Percentiles rank a stretch among this genome's conserved stretches.
Evolutionary conservation across 2,797 vertebrate genomes (phyloP).

Genomic region (Melanotaenia nigrans): DNA sequence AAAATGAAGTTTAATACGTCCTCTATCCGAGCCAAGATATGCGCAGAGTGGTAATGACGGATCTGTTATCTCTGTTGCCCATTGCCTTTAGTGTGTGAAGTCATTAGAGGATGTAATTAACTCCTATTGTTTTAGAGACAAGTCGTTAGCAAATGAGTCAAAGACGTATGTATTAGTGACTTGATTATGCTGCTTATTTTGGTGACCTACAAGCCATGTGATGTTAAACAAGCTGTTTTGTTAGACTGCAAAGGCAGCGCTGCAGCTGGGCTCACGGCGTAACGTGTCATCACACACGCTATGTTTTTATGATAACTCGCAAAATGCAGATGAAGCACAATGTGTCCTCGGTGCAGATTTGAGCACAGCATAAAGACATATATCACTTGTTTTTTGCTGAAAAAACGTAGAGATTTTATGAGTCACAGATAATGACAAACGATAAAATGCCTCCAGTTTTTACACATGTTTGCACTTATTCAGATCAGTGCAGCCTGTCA

Average conservation of each 20-base stretch:
- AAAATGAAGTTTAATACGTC: slow-evolving; percentile 52
- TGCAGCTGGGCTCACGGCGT: slow-evolving; percentile 15
- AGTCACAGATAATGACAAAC: slow-evolving; percentile 18
- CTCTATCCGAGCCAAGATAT: slow-evolving; percentile 51
- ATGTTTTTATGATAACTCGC: slow-evolving; percentile 10
- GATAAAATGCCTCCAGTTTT: slow-evolving; percentile 1
- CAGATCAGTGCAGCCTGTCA: slow-evolving; percentile 10
- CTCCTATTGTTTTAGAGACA: slow-evolving; percentile 64
- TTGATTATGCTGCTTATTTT: slow-evolving; percentile 31
- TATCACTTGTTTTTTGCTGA: slow-evolving; percentile 10
- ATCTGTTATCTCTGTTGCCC: slow-evolving; percentile 71
- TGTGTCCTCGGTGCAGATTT: slow-evolving; percentile 8
- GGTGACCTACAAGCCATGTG: slow-evolving; percentile 57
- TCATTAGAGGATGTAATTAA: slow-evolving; percentile 79
- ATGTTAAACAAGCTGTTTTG: slow-evolving; percentile 13
- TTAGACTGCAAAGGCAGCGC: neutral
- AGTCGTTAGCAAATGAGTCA: slow-evolving; percentile 50
- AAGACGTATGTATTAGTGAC: slow-evolving; percentile 34
- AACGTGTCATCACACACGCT: slow-evolving; percentile 13
- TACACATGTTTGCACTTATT: slow-evolving; percentile 20
- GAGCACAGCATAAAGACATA: slow-evolving; percentile 19
- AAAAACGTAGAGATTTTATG: slow-evolving; percentile 6
- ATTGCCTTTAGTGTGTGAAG: slow-evolving; percentile 68
- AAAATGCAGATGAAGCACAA: slow-evolving; percentile 27
- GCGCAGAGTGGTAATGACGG: slow-evolving; percentile 70